A percentile compares a stretch with the other conserved stretches of the same genome.
Conservation (phyloP, 2,113 vertebrate species). For the Clupea harengus region DNA sequence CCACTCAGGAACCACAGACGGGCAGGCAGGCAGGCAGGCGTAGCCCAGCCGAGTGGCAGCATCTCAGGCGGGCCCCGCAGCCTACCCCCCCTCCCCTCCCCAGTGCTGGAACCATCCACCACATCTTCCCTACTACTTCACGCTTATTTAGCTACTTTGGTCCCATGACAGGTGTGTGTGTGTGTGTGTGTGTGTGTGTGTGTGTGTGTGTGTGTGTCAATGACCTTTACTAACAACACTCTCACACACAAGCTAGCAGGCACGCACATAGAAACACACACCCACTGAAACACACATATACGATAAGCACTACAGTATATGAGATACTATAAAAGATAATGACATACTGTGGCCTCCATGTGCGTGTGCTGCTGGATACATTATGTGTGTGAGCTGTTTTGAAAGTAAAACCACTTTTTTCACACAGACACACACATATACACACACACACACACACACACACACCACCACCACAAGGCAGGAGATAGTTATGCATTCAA, state of each 20-base stretch:
- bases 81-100: not conserved
- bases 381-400: conserved; percentile 19
- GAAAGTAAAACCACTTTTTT: not conserved
- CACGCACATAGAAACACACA: not conserved
- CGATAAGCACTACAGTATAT: conserved; percentile 11
- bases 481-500: not conserved
- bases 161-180: not conserved
- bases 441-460: conserved; percentile 16
- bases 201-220: not conserved
- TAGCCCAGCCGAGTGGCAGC: not conserved
- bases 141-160: not conserved
- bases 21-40: not conserved
- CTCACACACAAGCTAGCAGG: not conserved
- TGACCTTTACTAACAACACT: not conserved
- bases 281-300: conserved; percentile 1
- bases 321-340: conserved; percentile 11
- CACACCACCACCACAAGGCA: not conserved
- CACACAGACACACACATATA: not conserved
- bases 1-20: not conserved
- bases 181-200: not conserved
- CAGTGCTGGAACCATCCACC: not conserved
- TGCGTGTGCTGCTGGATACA: conserved; percentile 6
- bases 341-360: not conserved
- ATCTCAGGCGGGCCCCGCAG: not conserved
- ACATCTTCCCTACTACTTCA: not conserved